phyloP scores from a whole-genome alignment of 2,888 invertebrate species.

The Drosophila fungiperda region DNA sequence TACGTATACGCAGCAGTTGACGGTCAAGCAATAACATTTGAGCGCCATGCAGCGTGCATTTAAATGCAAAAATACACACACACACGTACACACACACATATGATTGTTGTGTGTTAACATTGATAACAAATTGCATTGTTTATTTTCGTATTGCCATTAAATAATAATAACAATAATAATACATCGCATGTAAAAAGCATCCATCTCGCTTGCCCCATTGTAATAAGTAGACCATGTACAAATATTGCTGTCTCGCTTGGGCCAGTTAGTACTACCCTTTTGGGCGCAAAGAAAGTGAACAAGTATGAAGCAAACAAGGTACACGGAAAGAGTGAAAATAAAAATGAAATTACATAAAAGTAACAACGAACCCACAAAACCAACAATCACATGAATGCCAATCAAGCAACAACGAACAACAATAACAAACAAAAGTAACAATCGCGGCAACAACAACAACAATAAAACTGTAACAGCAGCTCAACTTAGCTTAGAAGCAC shows the following conservation, averaged over 20 bases:
- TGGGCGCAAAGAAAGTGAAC: conserved; percentile 71
- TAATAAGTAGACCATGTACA: neutral
- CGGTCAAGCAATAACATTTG: conserved; percentile 58
- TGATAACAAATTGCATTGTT: conserved; percentile 55
- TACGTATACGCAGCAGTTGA: conserved; percentile 57
- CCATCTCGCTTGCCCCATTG: neutral
- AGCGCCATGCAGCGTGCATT: conserved; percentile 23
- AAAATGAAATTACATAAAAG: conserved; percentile 80
- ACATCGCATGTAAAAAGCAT: neutral
- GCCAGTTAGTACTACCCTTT: conserved; percentile 16
- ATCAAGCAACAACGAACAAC: conserved; percentile 40
- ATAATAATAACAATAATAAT: neutral
- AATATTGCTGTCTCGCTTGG: conserved; percentile 1
- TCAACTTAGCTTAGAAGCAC: conserved; percentile 41
- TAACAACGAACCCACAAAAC: conserved; percentile 77
- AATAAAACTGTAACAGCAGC: conserved; percentile 47
- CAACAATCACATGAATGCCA: conserved; percentile 70
- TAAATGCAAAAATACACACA: conserved; percentile 30
- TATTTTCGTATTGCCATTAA: conserved; percentile 43
- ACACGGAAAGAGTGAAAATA: conserved; percentile 63
- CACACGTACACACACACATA: neutral
- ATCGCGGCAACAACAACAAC: conserved; percentile 18
- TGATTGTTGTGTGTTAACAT: conserved; percentile 31
- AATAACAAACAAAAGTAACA: conserved; percentile 18
- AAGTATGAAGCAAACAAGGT: conserved; percentile 35